Evolutionary conservation across 2,888 invertebrate genomes (phyloP), one percentile per base, ranked within the genome.

Genomic region (Yponomeuta plumbellus): DNA sequence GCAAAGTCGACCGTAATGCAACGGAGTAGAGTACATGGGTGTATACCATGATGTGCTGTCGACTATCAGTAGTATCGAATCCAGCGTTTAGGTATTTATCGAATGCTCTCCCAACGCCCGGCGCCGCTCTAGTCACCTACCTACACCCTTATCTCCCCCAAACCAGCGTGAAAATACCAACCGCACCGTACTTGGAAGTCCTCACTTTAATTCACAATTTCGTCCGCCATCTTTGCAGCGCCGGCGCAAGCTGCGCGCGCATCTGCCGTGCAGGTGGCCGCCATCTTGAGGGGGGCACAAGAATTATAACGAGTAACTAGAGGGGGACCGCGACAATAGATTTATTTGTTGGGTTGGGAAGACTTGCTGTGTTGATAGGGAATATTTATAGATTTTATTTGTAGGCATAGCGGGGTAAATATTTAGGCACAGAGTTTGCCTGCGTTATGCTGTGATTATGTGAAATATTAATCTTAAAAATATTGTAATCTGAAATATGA

Each of bases 241-340:
- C 52, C 13, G 52, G 26, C 61, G 64, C 67, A 67, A 67, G 67
- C 67, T 67, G 67, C 44, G 64, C 34, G 64, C 61, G 67, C 67
- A 67, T 67, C 67, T 67, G 67, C 65, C 67, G 39, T 26, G 67
- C 67, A 67, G 67, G 67, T 67, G 67, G 59, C 39, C 34, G 56
- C 61, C 63, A 57, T 65, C 56, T 65, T 65, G 22, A 40, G 21
- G 44, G 63, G 63, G 63, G 63, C 40, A 11, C 20, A 44, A 26
- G 64, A 26, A 65, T 23, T 65, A 65, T 56, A 56, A 23, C 56
- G 10, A 11, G 13, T 17, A 56, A 8, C 22, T 65, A 26, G 22
- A 52, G 64, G 64, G 64, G 22, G 23, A 1, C n/a, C 4, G n/a
- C 20, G n/a, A 63, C 63, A 65, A 65, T 65, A 21, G 64, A n/a